phyloP scores from a whole-genome alignment of 2,113 vertebrate species.

The Eira barbara region DNA sequence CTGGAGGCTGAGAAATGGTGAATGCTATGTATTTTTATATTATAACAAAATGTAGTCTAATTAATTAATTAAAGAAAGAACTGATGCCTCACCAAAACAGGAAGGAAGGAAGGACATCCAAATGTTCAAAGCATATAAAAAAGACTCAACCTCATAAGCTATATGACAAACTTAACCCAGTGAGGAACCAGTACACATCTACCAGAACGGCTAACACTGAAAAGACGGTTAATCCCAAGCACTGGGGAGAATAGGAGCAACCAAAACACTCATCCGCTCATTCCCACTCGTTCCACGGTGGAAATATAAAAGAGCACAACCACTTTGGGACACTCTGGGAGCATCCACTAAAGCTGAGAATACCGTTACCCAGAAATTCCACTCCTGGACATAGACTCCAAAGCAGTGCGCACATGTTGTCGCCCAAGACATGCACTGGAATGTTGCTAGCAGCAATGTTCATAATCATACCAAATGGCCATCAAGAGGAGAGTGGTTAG shows the following conservation, averaged over 20 bases:
- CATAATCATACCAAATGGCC: not conserved
- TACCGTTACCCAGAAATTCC: not conserved
- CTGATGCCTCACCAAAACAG: not conserved
- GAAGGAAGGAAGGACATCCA: not conserved
- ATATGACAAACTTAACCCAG: not conserved
- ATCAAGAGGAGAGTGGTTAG: not conserved
- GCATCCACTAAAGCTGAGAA: not conserved
- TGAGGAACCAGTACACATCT: not conserved
- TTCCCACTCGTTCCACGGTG: not conserved
- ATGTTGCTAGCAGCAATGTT: not conserved
- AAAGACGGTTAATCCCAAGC: not conserved
- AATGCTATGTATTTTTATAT: no score
- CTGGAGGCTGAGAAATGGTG: not conserved
- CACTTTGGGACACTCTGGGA: not conserved
- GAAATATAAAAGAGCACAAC: not conserved
- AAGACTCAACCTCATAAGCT: not conserved
- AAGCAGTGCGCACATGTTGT: not conserved
- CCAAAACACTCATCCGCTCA: not conserved
- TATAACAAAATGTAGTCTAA: not conserved
- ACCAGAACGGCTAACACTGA: not conserved
- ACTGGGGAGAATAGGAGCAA: not conserved
- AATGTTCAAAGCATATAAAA: no score
- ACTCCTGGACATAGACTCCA: not conserved
- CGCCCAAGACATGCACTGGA: not conserved
- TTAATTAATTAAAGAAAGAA: not conserved